These are phyloP conservation scores for Bucco capensis DNA, from an alignment of 2,113 vertebrate species.

Conservation along the genomic window DNA sequence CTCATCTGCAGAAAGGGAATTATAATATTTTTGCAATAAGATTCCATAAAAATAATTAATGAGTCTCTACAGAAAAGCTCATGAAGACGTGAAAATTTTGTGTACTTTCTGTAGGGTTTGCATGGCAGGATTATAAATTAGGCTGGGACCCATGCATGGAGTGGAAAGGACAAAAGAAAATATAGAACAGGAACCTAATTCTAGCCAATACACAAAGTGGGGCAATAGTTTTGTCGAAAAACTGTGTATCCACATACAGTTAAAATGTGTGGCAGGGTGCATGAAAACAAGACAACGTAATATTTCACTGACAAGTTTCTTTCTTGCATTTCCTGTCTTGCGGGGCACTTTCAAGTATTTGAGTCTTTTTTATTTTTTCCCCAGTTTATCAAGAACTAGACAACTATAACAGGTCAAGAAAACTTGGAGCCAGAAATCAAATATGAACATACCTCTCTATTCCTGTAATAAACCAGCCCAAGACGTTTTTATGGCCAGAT, in stretches of 20 bases:
- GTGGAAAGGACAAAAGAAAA: neutral
- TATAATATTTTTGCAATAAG: neutral
- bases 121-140: neutral
- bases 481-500: constrained; percentile 15
- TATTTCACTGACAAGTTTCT: neutral
- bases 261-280: neutral
- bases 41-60: constrained; percentile 36
- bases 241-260: fast-evolving
- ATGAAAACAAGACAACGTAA: neutral
- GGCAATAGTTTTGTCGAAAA: neutral
- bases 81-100: constrained; percentile 19
- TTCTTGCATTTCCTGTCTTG: neutral
- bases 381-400: neutral
- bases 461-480: constrained; percentile 14
- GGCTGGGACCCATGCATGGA: neutral
- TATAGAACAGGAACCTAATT: neutral
- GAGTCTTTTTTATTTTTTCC: constrained; percentile 1
- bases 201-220: neutral
- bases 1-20: neutral
- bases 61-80: constrained; percentile 6
- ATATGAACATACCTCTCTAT: neutral
- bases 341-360: neutral
- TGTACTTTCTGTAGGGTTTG: constrained; percentile 1
- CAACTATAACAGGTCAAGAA: neutral
- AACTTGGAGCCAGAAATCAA: neutral